Base-by-base conservation (phyloP, 2,797 vertebrate species). In the Sarcophilus harrisii region DNA sequence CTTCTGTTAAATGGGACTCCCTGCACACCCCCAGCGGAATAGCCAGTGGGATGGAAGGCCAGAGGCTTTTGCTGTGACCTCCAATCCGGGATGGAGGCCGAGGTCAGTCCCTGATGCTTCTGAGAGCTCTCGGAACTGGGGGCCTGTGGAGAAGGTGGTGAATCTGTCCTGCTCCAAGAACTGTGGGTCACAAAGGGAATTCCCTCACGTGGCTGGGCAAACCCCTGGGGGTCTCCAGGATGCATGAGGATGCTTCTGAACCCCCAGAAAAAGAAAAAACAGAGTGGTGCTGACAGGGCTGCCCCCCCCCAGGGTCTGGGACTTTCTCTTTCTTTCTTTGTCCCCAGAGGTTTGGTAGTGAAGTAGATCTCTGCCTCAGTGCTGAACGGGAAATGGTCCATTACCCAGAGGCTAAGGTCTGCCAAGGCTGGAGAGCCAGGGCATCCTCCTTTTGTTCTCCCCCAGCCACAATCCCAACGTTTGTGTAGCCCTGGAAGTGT, bases 211-310 rank as follows among this genome's bases (percentile, higher is more conserved):
- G 89, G 8, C 49, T n/a, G 90, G 87, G 92, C 95, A 57, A n/a
- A 92, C 38, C 52, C 95, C 92, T 92, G 91, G 92, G 58, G 59
- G 12, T 91, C 58, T 94, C 94, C 94, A 81, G 18, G 28, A 97
- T 81, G 95, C 96, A 95, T 97, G 29, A 92, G 12, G 58, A 57
- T 95, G 92, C 93, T 95, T 96, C 57, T 94, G 92, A 96, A 95
- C 52, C 92, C 90, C 91, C 49, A 97, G 96, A 96, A 97, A 97
- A 96, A 95, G 90, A 93, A 95, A 96, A 95, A 90, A 95, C 94
- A 91, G 87, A 93, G 59, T 49, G 14, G 16, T 92, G 91, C 96
- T 96, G 93, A 60, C 93, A 94, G 81, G 93, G 97, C 60, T 93
- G 54, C 94, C 45, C 94, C 5, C 95, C 1, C 2, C 24, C 73